These are phyloP conservation scores for Oxycera nigricornis DNA, from an alignment of 2,888 invertebrate genomes.

Conservation along the genomic window DNA sequence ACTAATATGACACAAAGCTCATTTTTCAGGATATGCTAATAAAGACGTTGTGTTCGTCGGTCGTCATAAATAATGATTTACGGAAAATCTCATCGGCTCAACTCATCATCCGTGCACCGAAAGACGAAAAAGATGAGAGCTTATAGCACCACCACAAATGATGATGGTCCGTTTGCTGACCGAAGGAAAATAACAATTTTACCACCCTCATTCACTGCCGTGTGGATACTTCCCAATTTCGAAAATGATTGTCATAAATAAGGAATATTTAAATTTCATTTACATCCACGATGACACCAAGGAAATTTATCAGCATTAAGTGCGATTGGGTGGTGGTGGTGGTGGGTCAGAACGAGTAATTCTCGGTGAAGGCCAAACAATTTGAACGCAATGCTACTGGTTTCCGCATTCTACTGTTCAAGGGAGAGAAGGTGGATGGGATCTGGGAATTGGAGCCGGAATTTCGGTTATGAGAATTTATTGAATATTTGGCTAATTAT, in stretches of 20 bases:
- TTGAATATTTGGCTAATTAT: too few relatives aligned
- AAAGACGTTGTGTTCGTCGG: neutral
- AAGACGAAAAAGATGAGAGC: too few relatives aligned
- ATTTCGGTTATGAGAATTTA: too few relatives aligned
- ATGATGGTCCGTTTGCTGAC: too few relatives aligned
- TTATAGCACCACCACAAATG: neutral
- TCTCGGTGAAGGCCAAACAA: neutral
- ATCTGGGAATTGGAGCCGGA: too few relatives aligned
- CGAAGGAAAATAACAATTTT: neutral
- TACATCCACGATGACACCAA: slow-evolving; percentile 15
- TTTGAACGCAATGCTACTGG: neutral
- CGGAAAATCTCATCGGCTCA: neutral
- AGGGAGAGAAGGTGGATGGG: too few relatives aligned
- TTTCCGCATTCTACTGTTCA: too few relatives aligned
- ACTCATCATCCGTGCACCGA: neutral
- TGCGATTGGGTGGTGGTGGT: neutral
- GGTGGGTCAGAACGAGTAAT: neutral
- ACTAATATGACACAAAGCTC: neutral
- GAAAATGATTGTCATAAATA: slow-evolving; percentile 22
- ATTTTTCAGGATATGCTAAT: slow-evolving; percentile 6
- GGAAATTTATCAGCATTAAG: slow-evolving; percentile 26
- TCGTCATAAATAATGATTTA: neutral
- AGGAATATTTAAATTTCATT: slow-evolving; percentile 34
- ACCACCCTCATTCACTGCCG: slow-evolving; percentile 4
- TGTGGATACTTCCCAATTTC: neutral